These are phyloP conservation scores for Sinopyrophorus schimmeli DNA, from an alignment of 2,888 invertebrate species.

Conservation along the genomic window DNA sequence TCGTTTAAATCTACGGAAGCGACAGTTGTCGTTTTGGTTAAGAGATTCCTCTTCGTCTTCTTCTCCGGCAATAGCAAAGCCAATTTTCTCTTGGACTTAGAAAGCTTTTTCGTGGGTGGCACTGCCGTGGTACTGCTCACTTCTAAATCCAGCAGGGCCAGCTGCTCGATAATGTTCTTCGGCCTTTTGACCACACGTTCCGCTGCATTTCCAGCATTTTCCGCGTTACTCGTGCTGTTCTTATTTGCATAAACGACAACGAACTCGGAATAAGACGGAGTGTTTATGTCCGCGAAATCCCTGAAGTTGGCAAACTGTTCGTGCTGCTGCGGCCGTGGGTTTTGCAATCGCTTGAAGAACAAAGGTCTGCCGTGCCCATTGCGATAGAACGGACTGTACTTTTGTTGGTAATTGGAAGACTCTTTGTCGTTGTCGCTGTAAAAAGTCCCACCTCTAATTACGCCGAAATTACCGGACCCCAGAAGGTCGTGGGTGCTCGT, in stretches of 20 bases:
- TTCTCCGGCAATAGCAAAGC: slow-evolving; percentile 60
- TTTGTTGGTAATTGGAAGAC: slow-evolving; percentile 57
- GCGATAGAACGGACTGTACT: slow-evolving; percentile 64
- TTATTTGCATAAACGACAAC: slow-evolving; percentile 84
- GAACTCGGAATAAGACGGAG: slow-evolving; percentile 80
- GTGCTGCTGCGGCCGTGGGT: slow-evolving; percentile 75
- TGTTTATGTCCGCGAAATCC: slow-evolving; percentile 88
- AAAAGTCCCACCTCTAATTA: slow-evolving; percentile 84
- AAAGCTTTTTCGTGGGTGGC: slow-evolving; percentile 55
- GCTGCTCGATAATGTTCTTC: slow-evolving; percentile 83
- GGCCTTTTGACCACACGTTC: slow-evolving; percentile 58
- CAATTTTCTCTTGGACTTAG: slow-evolving; percentile 69
- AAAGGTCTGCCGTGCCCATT: slow-evolving; percentile 74
- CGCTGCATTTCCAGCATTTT: slow-evolving; percentile 57
- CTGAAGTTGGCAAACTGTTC: slow-evolving; percentile 89
- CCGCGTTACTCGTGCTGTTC: slow-evolving; percentile 67
- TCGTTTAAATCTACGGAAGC: slow-evolving; percentile 61
- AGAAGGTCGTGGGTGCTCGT: slow-evolving; percentile 63
- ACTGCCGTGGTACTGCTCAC: slow-evolving; percentile 36
- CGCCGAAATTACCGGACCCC: slow-evolving; percentile 85
- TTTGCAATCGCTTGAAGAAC: slow-evolving; percentile 61
- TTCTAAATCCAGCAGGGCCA: slow-evolving; percentile 72
- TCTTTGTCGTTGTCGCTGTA: slow-evolving; percentile 75
- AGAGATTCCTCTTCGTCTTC: slow-evolving; percentile 57
- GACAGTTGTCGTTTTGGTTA: slow-evolving; percentile 22